A percentile compares a stretch with the other conserved stretches of the same genome.
Conservation (phyloP, 2,888 invertebrate genomes). For the Harpagoxenus sublaevis region DNA sequence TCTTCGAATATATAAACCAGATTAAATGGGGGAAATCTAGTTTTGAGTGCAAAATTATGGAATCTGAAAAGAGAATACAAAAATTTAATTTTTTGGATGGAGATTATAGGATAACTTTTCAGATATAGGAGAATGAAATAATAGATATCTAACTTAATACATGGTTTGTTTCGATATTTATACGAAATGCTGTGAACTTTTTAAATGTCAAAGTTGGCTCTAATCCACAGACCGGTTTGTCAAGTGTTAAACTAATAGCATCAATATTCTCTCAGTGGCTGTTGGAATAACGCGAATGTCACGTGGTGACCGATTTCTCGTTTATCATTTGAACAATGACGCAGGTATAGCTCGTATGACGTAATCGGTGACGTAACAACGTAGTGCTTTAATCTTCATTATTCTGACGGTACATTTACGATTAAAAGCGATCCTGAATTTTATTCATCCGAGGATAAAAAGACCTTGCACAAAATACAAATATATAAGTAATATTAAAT, state of each 20-base stretch:
- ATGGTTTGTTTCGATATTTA: neutral
- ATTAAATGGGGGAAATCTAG: slow-evolving; percentile 31
- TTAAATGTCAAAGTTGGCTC: slow-evolving; percentile 42
- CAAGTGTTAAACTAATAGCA: slow-evolving; percentile 38
- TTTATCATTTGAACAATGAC: slow-evolving; percentile 43
- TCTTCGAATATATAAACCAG: neutral
- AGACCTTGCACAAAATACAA: neutral
- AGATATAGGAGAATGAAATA: neutral
- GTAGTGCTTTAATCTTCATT: neutral
- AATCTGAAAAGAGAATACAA: too few species aligned
- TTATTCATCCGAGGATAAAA: neutral
- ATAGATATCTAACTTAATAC: neutral
- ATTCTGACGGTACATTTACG: neutral
- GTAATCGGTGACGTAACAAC: neutral
- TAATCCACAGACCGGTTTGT: slow-evolving; percentile 9
- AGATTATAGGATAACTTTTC: neutral
- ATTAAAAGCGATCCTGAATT: slow-evolving; percentile 9
- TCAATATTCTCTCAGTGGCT: slow-evolving; percentile 20
- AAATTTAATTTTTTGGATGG: neutral
- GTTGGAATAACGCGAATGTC: slow-evolving; percentile 40
- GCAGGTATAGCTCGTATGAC: slow-evolving; percentile 22
- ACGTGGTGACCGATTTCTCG: slow-evolving; percentile 23
- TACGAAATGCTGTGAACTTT: slow-evolving; percentile 25
- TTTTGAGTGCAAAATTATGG: neutral
- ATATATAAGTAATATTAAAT: neutral